phyloP scores from a whole-genome alignment of 1,140 invertebrate genomes.

The Propsilocerus akamusi region DNA sequence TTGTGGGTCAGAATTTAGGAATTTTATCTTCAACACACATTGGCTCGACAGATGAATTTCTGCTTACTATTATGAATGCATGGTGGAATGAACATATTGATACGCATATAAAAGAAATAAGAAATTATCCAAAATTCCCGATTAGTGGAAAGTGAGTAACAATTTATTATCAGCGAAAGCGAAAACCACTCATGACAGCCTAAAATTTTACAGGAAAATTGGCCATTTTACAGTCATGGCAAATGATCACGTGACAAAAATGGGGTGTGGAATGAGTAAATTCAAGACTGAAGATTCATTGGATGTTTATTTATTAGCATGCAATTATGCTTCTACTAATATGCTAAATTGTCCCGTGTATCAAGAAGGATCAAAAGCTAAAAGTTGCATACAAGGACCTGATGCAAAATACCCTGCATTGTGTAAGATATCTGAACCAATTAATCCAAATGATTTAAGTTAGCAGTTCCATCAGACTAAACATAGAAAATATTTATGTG shows the following conservation, averaged over 20 bases:
- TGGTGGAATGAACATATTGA: slow-evolving; percentile 1
- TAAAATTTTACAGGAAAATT: neutral
- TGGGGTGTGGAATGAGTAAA: neutral
- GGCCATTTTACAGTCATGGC: neutral
- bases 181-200: neutral
- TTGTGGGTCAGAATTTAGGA: slow-evolving; percentile 17
- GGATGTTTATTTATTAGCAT: neutral
- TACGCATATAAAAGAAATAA: neutral
- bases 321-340: neutral
- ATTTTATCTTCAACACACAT: slow-evolving; percentile 3
- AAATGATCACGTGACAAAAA: neutral
- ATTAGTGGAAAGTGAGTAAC: neutral
- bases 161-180: neutral
- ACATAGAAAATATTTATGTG: too few relatives aligned
- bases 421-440: too few relatives aligned
- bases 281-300: neutral
- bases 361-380: neutral
- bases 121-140: neutral
- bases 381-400: neutral
- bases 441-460: too few relatives aligned
- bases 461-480: too few relatives aligned
- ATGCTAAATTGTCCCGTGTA: neutral
- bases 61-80: neutral
- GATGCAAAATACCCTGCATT: neutral
- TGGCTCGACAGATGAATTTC: neutral